Conservation (phyloP, 2,113 vertebrate species). For the Upupa epops region DNA sequence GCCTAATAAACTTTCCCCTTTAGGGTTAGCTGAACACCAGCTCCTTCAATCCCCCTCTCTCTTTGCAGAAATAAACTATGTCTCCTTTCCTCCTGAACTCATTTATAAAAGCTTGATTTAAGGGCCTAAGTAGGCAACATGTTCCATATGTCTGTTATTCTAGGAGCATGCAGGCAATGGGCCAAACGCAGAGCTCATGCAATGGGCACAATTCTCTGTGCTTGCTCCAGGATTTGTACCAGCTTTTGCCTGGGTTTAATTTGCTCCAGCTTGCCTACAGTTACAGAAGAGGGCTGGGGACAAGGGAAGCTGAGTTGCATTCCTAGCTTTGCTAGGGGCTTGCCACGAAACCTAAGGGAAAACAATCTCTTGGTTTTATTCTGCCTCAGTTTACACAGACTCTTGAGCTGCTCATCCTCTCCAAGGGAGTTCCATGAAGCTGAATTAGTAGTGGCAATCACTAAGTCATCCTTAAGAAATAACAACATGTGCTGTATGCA, state of each 20-base stretch:
- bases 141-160: constrained; percentile 57
- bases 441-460: constrained; percentile 13
- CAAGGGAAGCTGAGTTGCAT: constrained; percentile 9
- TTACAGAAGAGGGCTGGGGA: constrained; percentile 2
- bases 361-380: constrained; percentile 38
- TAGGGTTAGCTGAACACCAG: constrained; percentile 43
- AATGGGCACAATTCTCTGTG: constrained; percentile 31
- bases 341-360: constrained; percentile 30
- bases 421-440: background rate
- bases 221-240: background rate
- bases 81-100: constrained; percentile 43
- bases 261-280: constrained; percentile 31
- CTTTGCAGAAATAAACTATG: constrained; percentile 56
- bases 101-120: constrained; percentile 65
- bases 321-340: constrained; percentile 34
- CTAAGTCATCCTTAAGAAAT: background rate
- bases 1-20: constrained; percentile 47
- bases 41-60: constrained; percentile 5
- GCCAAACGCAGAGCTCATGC: background rate
- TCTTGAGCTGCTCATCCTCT: constrained; percentile 5
- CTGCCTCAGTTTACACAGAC: constrained; percentile 51
- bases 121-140: constrained; percentile 47
- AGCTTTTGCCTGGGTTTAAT: constrained; percentile 47
- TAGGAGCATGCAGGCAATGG: constrained; percentile 28
- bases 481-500: background rate